Conservation (phyloP, 2,797 vertebrate species). For the Lagodon rhomboides region DNA sequence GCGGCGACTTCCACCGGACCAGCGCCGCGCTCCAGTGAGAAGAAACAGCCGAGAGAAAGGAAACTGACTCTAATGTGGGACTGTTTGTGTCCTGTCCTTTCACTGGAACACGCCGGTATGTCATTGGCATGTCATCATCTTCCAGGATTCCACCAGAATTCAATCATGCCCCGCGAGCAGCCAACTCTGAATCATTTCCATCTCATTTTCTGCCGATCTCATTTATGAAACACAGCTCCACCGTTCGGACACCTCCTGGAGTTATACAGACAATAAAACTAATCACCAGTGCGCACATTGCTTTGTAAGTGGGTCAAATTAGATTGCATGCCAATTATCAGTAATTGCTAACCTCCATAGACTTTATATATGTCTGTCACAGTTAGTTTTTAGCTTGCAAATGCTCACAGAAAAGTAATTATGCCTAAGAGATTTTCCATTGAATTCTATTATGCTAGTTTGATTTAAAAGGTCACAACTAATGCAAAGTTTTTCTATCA, state of each 20-base stretch:
- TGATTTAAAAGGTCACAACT: too few relatives aligned
- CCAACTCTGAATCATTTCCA: conserved; percentile 36
- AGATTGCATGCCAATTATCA: conserved; percentile 12
- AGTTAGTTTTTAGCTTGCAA: not conserved
- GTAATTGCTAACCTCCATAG: not conserved
- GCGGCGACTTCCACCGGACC: conserved; percentile 26
- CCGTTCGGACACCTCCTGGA: conserved; percentile 5
- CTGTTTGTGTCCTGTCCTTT: conserved; percentile 4
- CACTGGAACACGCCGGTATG: conserved; percentile 15
- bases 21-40: conserved; percentile 12
- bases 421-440: too few relatives aligned
- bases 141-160: conserved; percentile 35
- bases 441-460: too few relatives aligned
- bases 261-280: conserved; percentile 6
- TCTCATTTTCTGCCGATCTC: conserved; percentile 28
- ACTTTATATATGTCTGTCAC: not conserved
- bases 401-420: too few relatives aligned
- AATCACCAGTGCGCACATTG: not conserved
- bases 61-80: conserved; percentile 22
- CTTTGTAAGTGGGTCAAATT: conserved; percentile 15
- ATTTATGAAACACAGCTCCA: conserved; percentile 20
- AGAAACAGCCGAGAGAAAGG: conserved; percentile 18
- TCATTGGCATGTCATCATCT: conserved; percentile 35
- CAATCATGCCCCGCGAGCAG: conserved; percentile 33
- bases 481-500: too few relatives aligned